Conservation (phyloP, 1,140 invertebrate genomes). For the Camponotus floridanus region DNA sequence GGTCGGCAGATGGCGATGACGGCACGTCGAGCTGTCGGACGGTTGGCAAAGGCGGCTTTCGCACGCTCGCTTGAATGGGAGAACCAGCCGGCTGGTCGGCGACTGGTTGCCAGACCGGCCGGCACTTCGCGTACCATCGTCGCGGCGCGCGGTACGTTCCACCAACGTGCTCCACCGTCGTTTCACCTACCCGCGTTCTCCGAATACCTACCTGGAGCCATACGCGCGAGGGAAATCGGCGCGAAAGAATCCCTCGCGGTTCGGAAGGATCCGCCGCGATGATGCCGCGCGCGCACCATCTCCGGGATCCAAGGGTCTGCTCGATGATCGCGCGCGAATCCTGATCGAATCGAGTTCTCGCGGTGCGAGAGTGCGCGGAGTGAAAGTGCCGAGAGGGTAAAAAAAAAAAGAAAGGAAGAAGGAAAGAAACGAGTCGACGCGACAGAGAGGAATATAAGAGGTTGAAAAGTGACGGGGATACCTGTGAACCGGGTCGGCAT, state of each 20-base stretch:
- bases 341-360: background rate
- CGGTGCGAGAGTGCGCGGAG: constrained; percentile 22
- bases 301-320: background rate
- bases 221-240: background rate
- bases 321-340: background rate
- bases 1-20: constrained; percentile 23
- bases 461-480: constrained; percentile 12
- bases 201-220: background rate
- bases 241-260: background rate
- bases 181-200: background rate
- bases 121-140: constrained; percentile 79
- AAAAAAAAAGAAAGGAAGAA: background rate
- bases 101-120: constrained; percentile 65
- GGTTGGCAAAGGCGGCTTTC: constrained; percentile 38
- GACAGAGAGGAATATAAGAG: background rate
- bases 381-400: constrained; percentile 32
- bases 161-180: background rate
- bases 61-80: constrained; percentile 60
- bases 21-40: background rate
- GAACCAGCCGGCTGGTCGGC: constrained; percentile 48
- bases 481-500: background rate
- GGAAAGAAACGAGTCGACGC: background rate
- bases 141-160: constrained; percentile 71
- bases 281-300: background rate
- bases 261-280: background rate